Conservation (phyloP, 2,797 vertebrate species). For the Hybognathus amarus region DNA sequence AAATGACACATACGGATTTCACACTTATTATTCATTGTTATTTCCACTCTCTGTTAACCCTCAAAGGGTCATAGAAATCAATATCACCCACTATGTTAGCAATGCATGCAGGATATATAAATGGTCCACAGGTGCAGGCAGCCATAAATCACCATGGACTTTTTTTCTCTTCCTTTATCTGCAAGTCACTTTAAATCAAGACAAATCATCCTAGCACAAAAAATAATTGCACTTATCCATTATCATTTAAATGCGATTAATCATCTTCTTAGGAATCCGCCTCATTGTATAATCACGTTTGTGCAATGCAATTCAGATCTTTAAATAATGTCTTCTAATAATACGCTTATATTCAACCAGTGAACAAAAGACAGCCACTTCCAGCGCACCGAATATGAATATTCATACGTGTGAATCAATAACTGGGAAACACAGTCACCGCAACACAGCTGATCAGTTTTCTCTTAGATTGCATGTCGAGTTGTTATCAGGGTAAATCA, state of each 20-base stretch:
- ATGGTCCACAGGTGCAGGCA: conserved; percentile 11
- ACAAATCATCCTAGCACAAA: conserved; percentile 4
- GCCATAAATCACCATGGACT: conserved; percentile 21
- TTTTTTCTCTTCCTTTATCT: conserved; percentile 4
- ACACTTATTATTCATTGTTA: conserved; percentile 60
- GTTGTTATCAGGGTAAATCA: background rate
- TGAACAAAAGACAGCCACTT: conserved; percentile 41
- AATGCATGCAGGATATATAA: conserved; percentile 40
- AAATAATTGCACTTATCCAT: conserved; percentile 21
- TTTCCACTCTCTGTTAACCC: conserved; percentile 66
- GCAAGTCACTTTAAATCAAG: conserved; percentile 11
- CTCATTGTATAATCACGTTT: background rate
- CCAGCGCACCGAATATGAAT: conserved; percentile 71
- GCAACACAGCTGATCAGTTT: background rate
- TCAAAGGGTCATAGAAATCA: conserved; percentile 59
- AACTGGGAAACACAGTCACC: background rate
- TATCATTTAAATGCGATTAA: conserved; percentile 31
- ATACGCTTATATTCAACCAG: conserved; percentile 10
- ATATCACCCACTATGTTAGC: conserved; percentile 59
- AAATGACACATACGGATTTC: conserved; percentile 40
- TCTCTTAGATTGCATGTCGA: background rate
- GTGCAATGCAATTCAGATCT: conserved; percentile 33
- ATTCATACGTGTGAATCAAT: conserved; percentile 43
- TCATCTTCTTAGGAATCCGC: conserved; percentile 16
- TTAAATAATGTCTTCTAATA: conserved; percentile 8